Conservation (phyloP, 2,797 vertebrate species). For the Amphiprion clarkii region DNA sequence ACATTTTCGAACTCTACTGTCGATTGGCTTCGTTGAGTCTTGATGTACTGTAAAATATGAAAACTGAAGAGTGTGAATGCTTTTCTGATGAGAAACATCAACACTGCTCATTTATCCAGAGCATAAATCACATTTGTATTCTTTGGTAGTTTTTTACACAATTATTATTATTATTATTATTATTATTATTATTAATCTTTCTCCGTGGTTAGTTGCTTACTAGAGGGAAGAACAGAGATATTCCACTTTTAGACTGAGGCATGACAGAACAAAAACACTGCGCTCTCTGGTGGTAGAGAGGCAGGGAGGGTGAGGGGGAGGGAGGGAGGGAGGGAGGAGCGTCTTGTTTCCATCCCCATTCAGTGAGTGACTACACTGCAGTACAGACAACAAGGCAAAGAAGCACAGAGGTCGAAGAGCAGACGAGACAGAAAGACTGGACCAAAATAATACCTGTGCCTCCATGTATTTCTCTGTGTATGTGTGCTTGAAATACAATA, state of each 20-base stretch:
- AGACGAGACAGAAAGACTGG: conserved; percentile 12
- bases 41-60: background rate
- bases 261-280: conserved; percentile 1
- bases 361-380: conserved; percentile 35
- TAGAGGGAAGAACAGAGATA: conserved; percentile 2
- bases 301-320: background rate
- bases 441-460: conserved; percentile 16
- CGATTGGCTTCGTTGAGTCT: background rate
- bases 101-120: background rate
- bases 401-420: conserved; percentile 22
- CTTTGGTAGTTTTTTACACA: no score
- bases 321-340: background rate
- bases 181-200: background rate
- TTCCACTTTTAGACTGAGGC: conserved; percentile 5
- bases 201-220: background rate
- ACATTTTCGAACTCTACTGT: background rate
- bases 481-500: background rate
- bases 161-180: background rate
- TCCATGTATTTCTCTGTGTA: background rate
- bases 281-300: conserved; percentile 16
- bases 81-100: background rate
- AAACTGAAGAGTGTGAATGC: background rate
- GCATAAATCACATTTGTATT: background rate
- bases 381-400: conserved; percentile 30
- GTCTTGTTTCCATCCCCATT: conserved; percentile 38